Percentiles rank a stretch among this genome's conserved stretches.
phyloP scores from a whole-genome alignment of 2,797 vertebrate species.

The Lindbergichthys nudifrons region DNA sequence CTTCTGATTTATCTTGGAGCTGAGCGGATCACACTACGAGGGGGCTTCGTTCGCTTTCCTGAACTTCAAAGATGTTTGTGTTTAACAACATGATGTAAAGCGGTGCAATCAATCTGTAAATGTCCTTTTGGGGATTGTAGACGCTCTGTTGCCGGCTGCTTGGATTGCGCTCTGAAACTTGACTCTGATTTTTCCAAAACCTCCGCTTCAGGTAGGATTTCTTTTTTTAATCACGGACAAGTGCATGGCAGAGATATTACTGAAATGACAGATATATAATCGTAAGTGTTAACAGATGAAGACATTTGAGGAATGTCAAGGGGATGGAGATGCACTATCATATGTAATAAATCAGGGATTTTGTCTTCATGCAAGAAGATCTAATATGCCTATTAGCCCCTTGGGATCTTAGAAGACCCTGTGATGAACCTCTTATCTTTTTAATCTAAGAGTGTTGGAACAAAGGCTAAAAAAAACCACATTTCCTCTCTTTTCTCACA shows the following conservation, averaged over 20 bases:
- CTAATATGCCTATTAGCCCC: constrained; percentile 25
- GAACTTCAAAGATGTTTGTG: constrained; percentile 35
- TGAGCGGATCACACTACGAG: constrained; percentile 16
- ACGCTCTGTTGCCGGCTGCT: constrained; percentile 15
- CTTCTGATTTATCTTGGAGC: constrained; percentile 12
- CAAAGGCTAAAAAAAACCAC: constrained; percentile 32
- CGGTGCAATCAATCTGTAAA: constrained; percentile 6
- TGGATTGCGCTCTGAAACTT: constrained; percentile 61
- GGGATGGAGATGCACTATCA: not conserved
- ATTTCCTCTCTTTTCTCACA: constrained; percentile 59
- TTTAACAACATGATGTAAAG: constrained; percentile 51
- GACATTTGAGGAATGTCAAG: constrained; percentile 35
- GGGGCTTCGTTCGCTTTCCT: constrained; percentile 26
- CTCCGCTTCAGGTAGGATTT: constrained; percentile 66
- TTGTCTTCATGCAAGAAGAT: not conserved
- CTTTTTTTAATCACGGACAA: not conserved
- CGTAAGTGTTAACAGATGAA: constrained; percentile 12
- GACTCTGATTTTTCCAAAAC: constrained; percentile 10
- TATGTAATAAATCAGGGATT: constrained; percentile 12
- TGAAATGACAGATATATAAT: not conserved
- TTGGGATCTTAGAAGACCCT: constrained; percentile 7
- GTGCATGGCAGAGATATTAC: constrained; percentile 1
- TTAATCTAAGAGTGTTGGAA: constrained; percentile 9
- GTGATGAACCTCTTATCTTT: constrained; percentile 25
- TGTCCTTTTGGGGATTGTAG: constrained; percentile 25